These are phyloP conservation scores for Myanophis thanlyinensis DNA, from an alignment of 2,113 vertebrate species.

Conservation along the genomic window DNA sequence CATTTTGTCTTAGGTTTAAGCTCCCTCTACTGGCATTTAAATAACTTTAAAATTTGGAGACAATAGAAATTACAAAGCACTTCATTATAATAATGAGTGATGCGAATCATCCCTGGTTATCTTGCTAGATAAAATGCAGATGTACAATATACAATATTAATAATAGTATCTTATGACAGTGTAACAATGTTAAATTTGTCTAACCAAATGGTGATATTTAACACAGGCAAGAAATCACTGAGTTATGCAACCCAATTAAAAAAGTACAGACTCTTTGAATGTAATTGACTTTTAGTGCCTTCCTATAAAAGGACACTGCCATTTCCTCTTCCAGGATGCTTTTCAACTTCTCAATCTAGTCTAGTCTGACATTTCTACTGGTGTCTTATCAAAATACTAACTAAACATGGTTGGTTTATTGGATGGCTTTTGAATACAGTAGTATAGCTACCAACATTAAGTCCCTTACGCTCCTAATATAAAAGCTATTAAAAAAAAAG, in stretches of 20 bases:
- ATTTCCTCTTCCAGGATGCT: background rate
- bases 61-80: background rate
- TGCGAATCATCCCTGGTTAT: background rate
- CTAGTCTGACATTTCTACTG: background rate
- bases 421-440: background rate
- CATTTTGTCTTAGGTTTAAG: background rate
- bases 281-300: background rate
- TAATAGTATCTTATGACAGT: background rate
- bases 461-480: background rate
- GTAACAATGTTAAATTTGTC: background rate
- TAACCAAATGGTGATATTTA: too few species aligned
- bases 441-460: background rate
- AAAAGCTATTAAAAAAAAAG: background rate
- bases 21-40: conserved; percentile 52
- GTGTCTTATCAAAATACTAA: background rate
- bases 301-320: background rate
- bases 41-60: background rate
- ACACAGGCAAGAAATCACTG: background rate
- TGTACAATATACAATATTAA: background rate
- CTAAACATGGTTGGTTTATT: background rate
- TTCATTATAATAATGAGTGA: background rate
- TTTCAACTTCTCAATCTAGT: background rate
- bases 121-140: background rate
- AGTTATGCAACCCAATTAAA: background rate
- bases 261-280: background rate